Base-by-base conservation (phyloP, 23 tunicate species). In the Ascidia mentula region DNA sequence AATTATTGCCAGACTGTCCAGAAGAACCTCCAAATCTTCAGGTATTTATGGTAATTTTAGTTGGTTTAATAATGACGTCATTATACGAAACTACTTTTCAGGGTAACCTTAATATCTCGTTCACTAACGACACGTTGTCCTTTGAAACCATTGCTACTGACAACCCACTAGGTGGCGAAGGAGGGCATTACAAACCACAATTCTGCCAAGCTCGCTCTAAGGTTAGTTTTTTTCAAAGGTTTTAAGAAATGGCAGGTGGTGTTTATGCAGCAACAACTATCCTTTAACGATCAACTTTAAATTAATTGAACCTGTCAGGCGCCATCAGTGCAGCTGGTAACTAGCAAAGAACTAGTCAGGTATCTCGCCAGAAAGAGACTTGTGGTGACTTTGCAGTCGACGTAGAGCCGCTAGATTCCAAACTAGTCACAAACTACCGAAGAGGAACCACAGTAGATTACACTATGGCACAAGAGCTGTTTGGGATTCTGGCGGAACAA, bases 101-200 rank as follows among this genome's bases (percentile, higher is more conserved):
- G 96, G 96, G 96, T 7, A 75, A 37, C 28, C 72, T 90, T 18
- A 77, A 60, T 31, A 75, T 90, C 0, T 80, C 89, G 6, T 90
- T 90, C 69, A 61, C 79, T 0, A 37, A 80, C 31, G 78, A 73
- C 8, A 86, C 98, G 53, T 60, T 74, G 5, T 22, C 86, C 0
- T 79, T 88, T 59, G 72, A 80, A 36, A 40, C 89, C 76, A 80
- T 78, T 8, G 72, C 38, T 8, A 82, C 39, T 32, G 81, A 89
- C 71, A 84, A 80, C 65, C 94, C 94, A 12, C 74, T 85, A 3
- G 72, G 89, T 0, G 38, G 30, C 28, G 45, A 45, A 39, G 99
- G 99, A 0, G 99, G 99, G 6, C 89, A 85, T 73, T 94, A 45
- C 34, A 72, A 77, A 26, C 99, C 99, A 0, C 82, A 85, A 0